Base-by-base conservation (phyloP, 2,113 vertebrate genomes). In the Reinhardtius hippoglossoides region DNA sequence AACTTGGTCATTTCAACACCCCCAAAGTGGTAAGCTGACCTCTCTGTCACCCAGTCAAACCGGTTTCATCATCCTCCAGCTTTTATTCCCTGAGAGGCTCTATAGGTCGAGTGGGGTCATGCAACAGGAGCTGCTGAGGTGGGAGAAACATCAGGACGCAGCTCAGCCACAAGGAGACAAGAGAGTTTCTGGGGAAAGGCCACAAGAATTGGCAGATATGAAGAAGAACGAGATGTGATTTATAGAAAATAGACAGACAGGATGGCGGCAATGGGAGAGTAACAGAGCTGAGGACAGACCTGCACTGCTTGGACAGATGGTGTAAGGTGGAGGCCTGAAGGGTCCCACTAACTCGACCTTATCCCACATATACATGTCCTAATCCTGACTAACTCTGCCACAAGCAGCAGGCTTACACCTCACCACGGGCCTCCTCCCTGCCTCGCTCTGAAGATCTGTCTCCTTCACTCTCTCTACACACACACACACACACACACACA, bases 311-410 rank as follows among this genome's bases (percentile, higher is more conserved):
- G 71, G 87, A 89, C 89, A 91, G 90, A 92, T 88, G 91, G 92
- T 76, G 82, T 65, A 55, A 87, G 83, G 50, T 87, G 75, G 73
- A 83, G 82, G 40, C 26, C 55, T 84, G 42, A 50, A 76, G 88
- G 75, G 84, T 90, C 84, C 67, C 83, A 56, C 60, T 74, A 84
- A 80, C 84, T 61, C 71, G 6, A 67, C 44, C 78, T 91, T 89
- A 93, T 93, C 86, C 90, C 90, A 88, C 82, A 92, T 89, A 93
- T 23, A 93, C 62, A 92, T 93, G 89, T 92, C 91, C 85, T 93
- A 94, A 94, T 93, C 92, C 84, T 18, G 44, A 57, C 87, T 93
- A 88, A 93, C 92, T 81, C 89, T 89, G 84, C 73, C 14, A 76
- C 89, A 86, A 87, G 83, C 87, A 80, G 66, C 87, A 93, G 86